Evolutionary conservation across 2,113 vertebrate genomes (phyloP), one percentile per base, ranked within the genome.

Genomic region (Spilogale gracilis): DNA sequence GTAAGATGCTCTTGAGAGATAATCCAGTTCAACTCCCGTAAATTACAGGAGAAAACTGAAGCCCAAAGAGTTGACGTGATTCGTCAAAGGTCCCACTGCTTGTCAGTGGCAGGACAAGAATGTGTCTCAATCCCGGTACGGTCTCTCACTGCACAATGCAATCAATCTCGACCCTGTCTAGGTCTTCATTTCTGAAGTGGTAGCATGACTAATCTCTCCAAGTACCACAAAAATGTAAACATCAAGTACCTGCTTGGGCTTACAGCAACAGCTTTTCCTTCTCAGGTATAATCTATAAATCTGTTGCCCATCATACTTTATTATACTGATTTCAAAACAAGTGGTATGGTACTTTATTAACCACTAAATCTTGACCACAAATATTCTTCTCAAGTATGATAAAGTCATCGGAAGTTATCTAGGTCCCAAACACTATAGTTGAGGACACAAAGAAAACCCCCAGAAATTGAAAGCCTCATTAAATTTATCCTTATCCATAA

Each of bases 1-100:
- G 21, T 94, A 93, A 94, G 81, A 96, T 88, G 91, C 94, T 91
- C 93, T 86, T 60, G 83, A 74, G 73, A 95, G 38, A 80, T 95
- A 80, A 79, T 60, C 76, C 50, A 84, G 80, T 58, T 61, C 71
- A 90, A 90, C n/a, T 71, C 32, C n/a, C 3, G 0, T 17, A 79
- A 20, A 9, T 86, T 84, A 92, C 27, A 79, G 92, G 78, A 93
- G 54, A 96, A 91, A 96, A 84, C 45, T 73, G 27, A 86, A 85
- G 86, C 54, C 45, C 88, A 30, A 27, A 73, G 20, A 52, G 48
- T 43, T 54, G 43, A 27, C 4, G 3, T 27, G 88, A 52, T 23
- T 93, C 25, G n/a, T 45, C 63, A 69, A 65, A 96, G 30, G 52
- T 48, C 43, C 30, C 73, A 32, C 73, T 60, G 78, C 79, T 82